Percentiles rank a stretch among this genome's conserved stretches.
Evolutionary conservation across 2,888 invertebrate species (phyloP).

Genomic region (Antheraea yamamai): DNA sequence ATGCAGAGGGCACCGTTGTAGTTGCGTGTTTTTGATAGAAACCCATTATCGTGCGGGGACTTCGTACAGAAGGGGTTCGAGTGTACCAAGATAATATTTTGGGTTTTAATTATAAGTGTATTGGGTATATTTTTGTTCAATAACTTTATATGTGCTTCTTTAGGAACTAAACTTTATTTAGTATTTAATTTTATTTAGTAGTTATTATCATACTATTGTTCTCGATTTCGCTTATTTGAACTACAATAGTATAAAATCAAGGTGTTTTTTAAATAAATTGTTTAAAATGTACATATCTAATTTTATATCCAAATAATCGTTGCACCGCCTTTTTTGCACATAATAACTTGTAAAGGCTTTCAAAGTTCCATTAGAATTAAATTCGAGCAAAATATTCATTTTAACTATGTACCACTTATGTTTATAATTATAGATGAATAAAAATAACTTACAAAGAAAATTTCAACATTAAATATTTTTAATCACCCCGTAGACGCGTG

Average conservation of each 20-base stretch:
- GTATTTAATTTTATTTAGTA: no score
- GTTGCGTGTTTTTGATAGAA: slow-evolving; percentile 56
- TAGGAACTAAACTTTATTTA: neutral
- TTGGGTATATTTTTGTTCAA: neutral
- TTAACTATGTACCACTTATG: slow-evolving; percentile 8
- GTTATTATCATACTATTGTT: no score
- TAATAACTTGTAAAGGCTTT: no score
- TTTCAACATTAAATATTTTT: neutral
- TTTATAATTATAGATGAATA: neutral
- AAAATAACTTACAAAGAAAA: neutral
- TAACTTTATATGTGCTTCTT: neutral
- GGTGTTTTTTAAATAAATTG: no score
- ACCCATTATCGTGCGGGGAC: slow-evolving; percentile 33
- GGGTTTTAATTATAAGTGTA: neutral
- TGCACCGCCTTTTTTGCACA: no score
- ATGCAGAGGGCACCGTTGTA: slow-evolving; percentile 38
- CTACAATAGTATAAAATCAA: neutral
- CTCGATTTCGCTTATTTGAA: neutral
- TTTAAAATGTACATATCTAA: no score
- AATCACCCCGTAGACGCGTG: slow-evolving; percentile 18
- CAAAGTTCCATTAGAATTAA: no score
- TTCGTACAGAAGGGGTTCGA: slow-evolving; percentile 27
- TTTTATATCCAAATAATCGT: no score
- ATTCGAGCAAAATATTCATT: neutral
- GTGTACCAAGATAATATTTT: neutral